A percentile compares a stretch with the other conserved stretches of the same genome.
These are phyloP conservation scores for Telenomus remus DNA, from an alignment of 1,140 invertebrate genomes.

Conservation along the genomic window DNA sequence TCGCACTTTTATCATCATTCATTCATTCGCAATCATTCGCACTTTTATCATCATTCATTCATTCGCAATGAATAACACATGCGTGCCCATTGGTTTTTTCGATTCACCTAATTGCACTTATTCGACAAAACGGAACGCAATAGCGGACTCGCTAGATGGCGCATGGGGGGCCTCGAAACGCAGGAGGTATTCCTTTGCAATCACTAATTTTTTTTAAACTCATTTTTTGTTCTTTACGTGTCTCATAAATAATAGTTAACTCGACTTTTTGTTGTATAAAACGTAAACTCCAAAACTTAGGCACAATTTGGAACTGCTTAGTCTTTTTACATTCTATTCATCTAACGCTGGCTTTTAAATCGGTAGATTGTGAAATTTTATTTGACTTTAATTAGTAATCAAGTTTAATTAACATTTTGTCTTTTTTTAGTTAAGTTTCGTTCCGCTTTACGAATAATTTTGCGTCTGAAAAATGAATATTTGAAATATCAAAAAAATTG, in stretches of 20 bases:
- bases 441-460: too few species aligned
- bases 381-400: neutral
- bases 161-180: slow-evolving; percentile 69
- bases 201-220: slow-evolving; percentile 17
- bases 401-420: too few species aligned
- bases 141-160: slow-evolving; percentile 72
- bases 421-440: neutral
- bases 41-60: neutral
- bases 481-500: slow-evolving; percentile 7
- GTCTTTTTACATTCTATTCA: slow-evolving; percentile 63
- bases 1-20: slow-evolving; percentile 5
- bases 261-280: slow-evolving; percentile 62
- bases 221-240: slow-evolving; percentile 37
- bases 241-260: slow-evolving; percentile 18
- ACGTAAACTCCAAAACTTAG: slow-evolving; percentile 74
- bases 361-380: slow-evolving; percentile 19
- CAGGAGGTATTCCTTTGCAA: slow-evolving; percentile 63
- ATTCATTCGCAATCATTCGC: slow-evolving; percentile 31
- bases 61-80: slow-evolving; percentile 57
- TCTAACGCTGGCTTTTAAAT: slow-evolving; percentile 14
- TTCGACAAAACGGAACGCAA: slow-evolving; percentile 75
- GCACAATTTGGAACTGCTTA: slow-evolving; percentile 76
- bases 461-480: neutral
- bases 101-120: slow-evolving; percentile 75
- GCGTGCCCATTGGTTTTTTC: slow-evolving; percentile 55